Evolutionary conservation across 2,888 invertebrate species (phyloP), one percentile per base, ranked within the genome.

Genomic region (Aphidius colemani): DNA sequence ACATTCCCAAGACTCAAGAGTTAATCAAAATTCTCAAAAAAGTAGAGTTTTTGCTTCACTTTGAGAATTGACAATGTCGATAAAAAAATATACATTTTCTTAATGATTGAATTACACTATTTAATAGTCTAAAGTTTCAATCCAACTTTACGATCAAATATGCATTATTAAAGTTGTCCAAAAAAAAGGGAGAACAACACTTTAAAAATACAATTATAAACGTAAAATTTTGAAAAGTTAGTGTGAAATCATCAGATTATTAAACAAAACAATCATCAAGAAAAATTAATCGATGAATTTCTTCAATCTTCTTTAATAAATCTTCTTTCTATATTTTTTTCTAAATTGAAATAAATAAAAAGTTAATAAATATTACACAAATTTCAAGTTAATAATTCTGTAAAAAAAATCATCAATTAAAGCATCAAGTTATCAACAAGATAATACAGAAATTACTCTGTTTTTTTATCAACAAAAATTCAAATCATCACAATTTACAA

Each of bases 41-140:
- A 46, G 46, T 11, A 56, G 44, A 57, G 57, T 57, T 46, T 57
- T 57, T 46, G 7, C 57, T 7, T 53, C 41, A 40, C n/a, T 11
- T 7, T 46, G 30, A 56, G 45, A 43, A 30, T 43, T 56, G 44
- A 55, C 41, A 49, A 49, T 43, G 8, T 7, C 13, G 13, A 46
- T 5, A 30, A 30, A 30, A 30, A 30, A 5, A 30, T 30, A 30
- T 30, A 30, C 5, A 30, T 30, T 44, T 44, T 30, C 30, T 44
- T 45, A 39, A 9, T 39, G 39, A 46, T 46, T 39, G 10, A 3
- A 7, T 30, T 46, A 30, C 30, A 30, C 5, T 30, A 57, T 13
- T 39, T 57, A 11, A 46, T 11, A 7, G 8, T 57, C 57, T 57
- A 45, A 46, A 46, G 30, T 57, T 8, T 39, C 57, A 45, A 18